These are phyloP conservation scores for Microcebus murinus DNA, from an alignment of 2,113 vertebrate genomes.

Conservation along the genomic window DNA sequence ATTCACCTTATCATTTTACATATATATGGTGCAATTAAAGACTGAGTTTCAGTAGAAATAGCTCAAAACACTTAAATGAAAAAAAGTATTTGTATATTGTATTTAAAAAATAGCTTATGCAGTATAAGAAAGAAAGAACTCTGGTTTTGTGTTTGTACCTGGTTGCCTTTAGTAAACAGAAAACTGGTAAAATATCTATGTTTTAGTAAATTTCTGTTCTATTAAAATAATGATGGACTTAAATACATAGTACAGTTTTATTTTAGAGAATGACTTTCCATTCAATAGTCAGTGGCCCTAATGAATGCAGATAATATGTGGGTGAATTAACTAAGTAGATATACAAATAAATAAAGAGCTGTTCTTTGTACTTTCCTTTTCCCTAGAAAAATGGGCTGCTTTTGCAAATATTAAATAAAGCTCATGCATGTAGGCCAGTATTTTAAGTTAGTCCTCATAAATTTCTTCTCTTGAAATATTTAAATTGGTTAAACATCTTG, in stretches of 20 bases:
- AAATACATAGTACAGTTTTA: background rate
- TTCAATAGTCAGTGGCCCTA: background rate
- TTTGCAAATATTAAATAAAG: constrained; percentile 42
- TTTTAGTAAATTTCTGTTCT: background rate
- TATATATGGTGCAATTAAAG: background rate
- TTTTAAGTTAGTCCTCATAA: background rate
- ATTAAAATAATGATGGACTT: background rate
- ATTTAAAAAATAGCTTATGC: background rate
- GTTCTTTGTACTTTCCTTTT: background rate
- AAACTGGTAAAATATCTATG: background rate
- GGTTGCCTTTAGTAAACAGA: background rate
- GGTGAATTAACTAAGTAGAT: background rate
- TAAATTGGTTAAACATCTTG: background rate
- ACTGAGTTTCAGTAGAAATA: background rate
- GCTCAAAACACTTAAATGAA: background rate
- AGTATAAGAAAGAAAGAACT: background rate
- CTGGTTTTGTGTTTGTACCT: background rate
- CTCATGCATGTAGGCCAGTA: background rate
- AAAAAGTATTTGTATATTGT: background rate
- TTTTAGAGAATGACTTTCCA: background rate
- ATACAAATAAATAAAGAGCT: background rate
- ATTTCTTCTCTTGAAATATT: constrained; percentile 38
- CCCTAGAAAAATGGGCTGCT: background rate
- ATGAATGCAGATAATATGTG: background rate
- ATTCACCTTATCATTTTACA: background rate